Percentiles rank a stretch among this genome's conserved stretches.
Conservation (phyloP, 2,888 invertebrate genomes). For the Margaritifera margaritifera region DNA sequence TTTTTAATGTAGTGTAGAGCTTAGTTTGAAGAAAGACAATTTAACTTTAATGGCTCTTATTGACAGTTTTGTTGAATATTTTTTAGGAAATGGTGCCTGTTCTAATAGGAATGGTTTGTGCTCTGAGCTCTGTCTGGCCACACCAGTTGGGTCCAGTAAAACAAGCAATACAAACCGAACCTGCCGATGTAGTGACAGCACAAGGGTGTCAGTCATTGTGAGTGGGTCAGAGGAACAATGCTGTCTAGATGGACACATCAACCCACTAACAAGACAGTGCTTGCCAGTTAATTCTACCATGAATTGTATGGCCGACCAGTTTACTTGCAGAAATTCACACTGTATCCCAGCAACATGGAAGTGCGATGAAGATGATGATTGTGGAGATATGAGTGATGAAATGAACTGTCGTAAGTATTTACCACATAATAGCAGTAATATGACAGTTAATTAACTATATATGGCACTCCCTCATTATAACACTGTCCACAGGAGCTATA, state of each 20-base stretch:
- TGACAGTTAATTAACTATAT: too few species aligned
- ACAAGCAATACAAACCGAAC: constrained; percentile 74
- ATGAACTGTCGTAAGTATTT: constrained; percentile 43
- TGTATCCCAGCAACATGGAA: constrained; percentile 57
- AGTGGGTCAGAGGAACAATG: constrained; percentile 51
- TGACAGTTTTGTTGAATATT: neutral
- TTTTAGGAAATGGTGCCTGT: too few species aligned
- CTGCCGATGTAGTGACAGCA: constrained; percentile 88
- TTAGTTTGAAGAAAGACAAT: too few species aligned
- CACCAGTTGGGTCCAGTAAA: constrained; percentile 49
- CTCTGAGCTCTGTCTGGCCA: constrained; percentile 85
- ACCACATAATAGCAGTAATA: neutral
- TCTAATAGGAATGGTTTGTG: constrained; percentile 75
- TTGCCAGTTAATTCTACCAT: constrained; percentile 1
- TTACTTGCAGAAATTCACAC: constrained; percentile 31
- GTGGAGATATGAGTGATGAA: constrained; percentile 63
- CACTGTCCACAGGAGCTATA: too few species aligned
- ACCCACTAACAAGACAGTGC: constrained; percentile 24
- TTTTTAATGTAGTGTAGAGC: too few species aligned
- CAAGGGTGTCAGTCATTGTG: constrained; percentile 9
- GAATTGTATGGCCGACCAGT: constrained; percentile 19
- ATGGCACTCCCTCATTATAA: too few species aligned
- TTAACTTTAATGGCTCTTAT: too few species aligned
- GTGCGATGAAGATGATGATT: constrained; percentile 66
- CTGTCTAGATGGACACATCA: constrained; percentile 37